These are phyloP conservation scores for Trichomycterus rosablanca DNA, from an alignment of 2,113 vertebrate species.

Conservation along the genomic window DNA sequence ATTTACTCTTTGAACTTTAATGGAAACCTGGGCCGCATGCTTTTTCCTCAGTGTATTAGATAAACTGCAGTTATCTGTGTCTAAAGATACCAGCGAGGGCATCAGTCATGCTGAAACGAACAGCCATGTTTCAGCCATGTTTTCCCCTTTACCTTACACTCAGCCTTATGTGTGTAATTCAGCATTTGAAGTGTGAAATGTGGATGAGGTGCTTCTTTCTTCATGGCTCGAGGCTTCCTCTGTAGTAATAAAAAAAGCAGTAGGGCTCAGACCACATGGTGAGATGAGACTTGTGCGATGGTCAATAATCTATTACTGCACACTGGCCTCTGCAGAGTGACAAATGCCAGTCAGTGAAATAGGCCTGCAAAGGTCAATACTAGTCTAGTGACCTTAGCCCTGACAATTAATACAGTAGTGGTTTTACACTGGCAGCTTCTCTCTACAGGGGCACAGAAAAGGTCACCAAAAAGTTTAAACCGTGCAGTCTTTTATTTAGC, in stretches of 20 bases:
- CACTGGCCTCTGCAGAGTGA: conserved; percentile 67
- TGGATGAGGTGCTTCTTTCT: conserved; percentile 42
- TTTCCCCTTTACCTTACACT: conserved; percentile 25
- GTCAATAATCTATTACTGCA: conserved; percentile 79
- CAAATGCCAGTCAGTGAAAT: conserved; percentile 76
- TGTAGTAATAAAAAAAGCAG: conserved; percentile 51
- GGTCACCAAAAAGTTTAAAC: conserved; percentile 16
- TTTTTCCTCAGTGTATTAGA: conserved; percentile 2
- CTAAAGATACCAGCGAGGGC: conserved; percentile 9
- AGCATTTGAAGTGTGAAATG: conserved; percentile 47
- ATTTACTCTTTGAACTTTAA: conserved; percentile 16
- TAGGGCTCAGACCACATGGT: conserved; percentile 50
- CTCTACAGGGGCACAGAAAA: conserved; percentile 27
- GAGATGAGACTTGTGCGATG: conserved; percentile 66
- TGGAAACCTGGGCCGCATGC: not conserved
- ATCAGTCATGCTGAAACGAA: conserved; percentile 23
- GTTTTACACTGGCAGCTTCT: conserved; percentile 42
- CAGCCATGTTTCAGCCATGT: conserved; percentile 27
- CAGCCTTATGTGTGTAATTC: conserved; percentile 45
- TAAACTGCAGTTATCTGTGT: conserved; percentile 20
- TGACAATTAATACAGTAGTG: conserved; percentile 46
- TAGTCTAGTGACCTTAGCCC: conserved; percentile 61
- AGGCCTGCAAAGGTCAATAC: conserved; percentile 66
- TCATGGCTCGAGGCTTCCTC: conserved; percentile 41
- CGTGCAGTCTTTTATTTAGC: not conserved